Base-by-base conservation (phyloP, 2,797 vertebrate species). In the Enteromius treurensis region DNA sequence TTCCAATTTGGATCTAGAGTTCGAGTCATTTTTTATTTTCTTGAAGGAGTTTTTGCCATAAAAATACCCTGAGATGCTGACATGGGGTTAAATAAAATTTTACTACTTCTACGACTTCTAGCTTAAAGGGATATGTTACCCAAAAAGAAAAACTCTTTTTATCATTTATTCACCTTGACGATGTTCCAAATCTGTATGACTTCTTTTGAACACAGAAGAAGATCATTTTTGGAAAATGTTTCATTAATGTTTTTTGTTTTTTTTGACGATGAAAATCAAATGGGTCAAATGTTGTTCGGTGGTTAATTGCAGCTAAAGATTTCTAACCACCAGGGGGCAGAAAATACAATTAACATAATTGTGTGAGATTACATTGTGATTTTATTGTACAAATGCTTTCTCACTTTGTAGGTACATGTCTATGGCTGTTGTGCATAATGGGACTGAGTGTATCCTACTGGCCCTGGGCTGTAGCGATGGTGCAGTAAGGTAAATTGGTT, bases 381-480 rank as follows among this genome's bases (percentile, higher is more conserved):
- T 58, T 58, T 82, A 51, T 13, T 58, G 8, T 34, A 23, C 19
- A 71, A 53, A 70, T 79, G 5, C 10, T 37, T 74, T 32, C 80
- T 34, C 71, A 0, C 81, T 88, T 88, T 89, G 84, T 90, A 99
- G 97, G 88, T 99, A 99, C 88, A 96, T 99, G 96, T 97, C 94
- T 5, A 83, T 96, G 0, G 91, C 90, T 0, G 91, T 95, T 2
- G 88, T 96, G 84, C 91, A 92, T 9, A 89, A 91, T 69, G 91
- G 70, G 49, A 14, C 49, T 0, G 82, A 89, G 37, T 0, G 37
- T 17, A 45, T 89, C 68, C 91, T 96, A 15, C 89, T 99, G 86
- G 96, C 95, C 77, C 89, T 96, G 5, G 97, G 95, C 81, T 97
- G 98, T 90, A 99, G 97, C 0, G 98, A 99, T 0, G 97, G 96